A percentile compares a stretch with the other conserved stretches of the same genome.
These are phyloP conservation scores for Lateolabrax maculatus DNA, from an alignment of 2,797 vertebrate genomes.

Conservation along the genomic window DNA sequence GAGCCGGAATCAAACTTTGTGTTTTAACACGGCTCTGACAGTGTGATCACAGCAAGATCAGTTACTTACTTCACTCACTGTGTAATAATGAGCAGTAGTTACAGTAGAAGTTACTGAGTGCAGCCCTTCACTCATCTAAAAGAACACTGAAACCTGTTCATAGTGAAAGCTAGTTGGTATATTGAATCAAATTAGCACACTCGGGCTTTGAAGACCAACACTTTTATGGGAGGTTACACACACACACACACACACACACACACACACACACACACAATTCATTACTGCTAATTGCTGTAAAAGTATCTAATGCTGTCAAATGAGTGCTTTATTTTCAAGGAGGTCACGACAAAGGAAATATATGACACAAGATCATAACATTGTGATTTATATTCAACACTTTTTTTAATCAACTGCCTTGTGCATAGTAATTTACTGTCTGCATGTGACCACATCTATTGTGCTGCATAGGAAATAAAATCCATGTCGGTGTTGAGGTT, in stretches of 20 bases:
- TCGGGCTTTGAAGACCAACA: conserved; percentile 65
- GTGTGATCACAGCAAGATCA: conserved; percentile 49
- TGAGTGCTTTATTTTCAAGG: conserved; percentile 62
- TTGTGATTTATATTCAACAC: conserved; percentile 60
- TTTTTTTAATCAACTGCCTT: conserved; percentile 61
- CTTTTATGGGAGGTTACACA: conserved; percentile 62
- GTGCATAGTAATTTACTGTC: conserved; percentile 55
- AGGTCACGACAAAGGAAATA: conserved; percentile 59
- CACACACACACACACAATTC: conserved; percentile 58
- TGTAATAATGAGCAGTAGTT: conserved; percentile 51
- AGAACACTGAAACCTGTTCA: conserved; percentile 54
- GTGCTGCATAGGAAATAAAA: conserved; percentile 43
- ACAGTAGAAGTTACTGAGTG: conserved; percentile 23
- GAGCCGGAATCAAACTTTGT: conserved; percentile 24
- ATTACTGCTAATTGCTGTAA: conserved; percentile 74
- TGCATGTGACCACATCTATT: conserved; percentile 9
- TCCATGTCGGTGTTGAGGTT: conserved; percentile 31
- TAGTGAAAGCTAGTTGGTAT: conserved; percentile 53
- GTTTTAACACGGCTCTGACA: conserved; percentile 35
- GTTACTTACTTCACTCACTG: conserved; percentile 33
- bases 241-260: conserved; percentile 45
- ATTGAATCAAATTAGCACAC: conserved; percentile 65
- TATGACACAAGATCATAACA: conserved; percentile 62
- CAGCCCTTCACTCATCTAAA: conserved; percentile 54
- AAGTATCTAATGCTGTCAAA: conserved; percentile 71